Evolutionary conservation across 2,113 vertebrate genomes (phyloP).

Genomic region (Motacilla tschutschensis): DNA sequence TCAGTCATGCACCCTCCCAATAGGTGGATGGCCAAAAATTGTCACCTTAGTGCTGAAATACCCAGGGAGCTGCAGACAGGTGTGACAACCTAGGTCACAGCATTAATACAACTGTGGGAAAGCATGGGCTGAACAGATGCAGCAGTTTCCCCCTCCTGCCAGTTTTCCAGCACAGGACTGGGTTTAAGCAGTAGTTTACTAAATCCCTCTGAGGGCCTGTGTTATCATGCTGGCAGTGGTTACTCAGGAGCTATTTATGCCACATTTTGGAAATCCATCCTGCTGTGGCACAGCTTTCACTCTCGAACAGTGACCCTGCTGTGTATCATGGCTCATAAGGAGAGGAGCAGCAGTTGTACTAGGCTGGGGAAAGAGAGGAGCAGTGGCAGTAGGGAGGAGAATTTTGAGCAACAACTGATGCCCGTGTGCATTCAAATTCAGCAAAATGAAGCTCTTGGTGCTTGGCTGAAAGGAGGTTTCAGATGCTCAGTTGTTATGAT

Average conservation of each 20-base stretch:
- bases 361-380: background rate
- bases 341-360: background rate
- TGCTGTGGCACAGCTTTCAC: background rate
- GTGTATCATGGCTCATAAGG: background rate
- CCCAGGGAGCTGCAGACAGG: background rate
- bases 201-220: background rate
- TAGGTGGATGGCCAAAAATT: background rate
- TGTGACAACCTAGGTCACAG: background rate
- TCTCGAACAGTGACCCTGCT: background rate
- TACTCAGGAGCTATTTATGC: conserved; percentile 15
- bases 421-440: background rate
- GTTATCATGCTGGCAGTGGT: background rate
- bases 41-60: background rate
- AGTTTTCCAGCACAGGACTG: background rate
- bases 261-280: background rate
- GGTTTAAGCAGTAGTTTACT: conserved; percentile 13
- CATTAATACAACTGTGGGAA: background rate
- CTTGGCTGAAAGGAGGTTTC: background rate
- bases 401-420: background rate
- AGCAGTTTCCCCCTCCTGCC: background rate
- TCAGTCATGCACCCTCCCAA: background rate
- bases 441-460: background rate
- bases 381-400: background rate
- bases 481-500: rapidly evolving
- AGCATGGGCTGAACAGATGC: background rate